Evolutionary conservation across 2,888 invertebrate genomes (phyloP).

Genomic region (Brachyptera putata): DNA sequence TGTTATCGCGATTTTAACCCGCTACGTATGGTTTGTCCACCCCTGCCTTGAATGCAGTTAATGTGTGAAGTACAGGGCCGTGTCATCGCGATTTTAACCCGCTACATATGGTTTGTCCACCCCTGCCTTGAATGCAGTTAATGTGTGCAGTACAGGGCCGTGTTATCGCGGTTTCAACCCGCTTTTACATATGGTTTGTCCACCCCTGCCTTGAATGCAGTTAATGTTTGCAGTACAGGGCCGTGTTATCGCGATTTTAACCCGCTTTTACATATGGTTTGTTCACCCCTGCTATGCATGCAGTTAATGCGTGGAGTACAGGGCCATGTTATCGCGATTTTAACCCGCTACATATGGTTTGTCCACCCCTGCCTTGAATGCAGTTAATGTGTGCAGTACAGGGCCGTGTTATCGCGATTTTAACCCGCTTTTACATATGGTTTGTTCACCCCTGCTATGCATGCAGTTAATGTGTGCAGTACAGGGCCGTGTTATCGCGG

Average conservation of each 20-base stretch:
- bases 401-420: slow-evolving; percentile 48
- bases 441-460: slow-evolving; percentile 3
- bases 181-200: slow-evolving; percentile 11
- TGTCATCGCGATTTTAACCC: slow-evolving; percentile 49
- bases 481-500: slow-evolving; percentile 46
- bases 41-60: slow-evolving; percentile 6
- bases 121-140: slow-evolving; percentile 6
- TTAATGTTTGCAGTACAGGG: too few species aligned
- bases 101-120: slow-evolving; percentile 3
- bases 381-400: too few species aligned
- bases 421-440: slow-evolving; percentile 34
- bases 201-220: slow-evolving; percentile 7
- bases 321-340: slow-evolving; percentile 48
- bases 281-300: slow-evolving; percentile 5
- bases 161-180: slow-evolving; percentile 49
- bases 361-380: slow-evolving; percentile 5
- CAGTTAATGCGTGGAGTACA: too few species aligned
- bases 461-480: too few species aligned
- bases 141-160: not conserved
- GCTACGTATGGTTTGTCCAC: slow-evolving; percentile 3
- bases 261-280: slow-evolving; percentile 24
- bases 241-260: slow-evolving; percentile 49
- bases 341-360: slow-evolving; percentile 34
- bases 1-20: slow-evolving; percentile 49
- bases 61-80: not conserved